Conservation (phyloP, 1,140 invertebrate genomes). For the Lepidurus packardi region DNA sequence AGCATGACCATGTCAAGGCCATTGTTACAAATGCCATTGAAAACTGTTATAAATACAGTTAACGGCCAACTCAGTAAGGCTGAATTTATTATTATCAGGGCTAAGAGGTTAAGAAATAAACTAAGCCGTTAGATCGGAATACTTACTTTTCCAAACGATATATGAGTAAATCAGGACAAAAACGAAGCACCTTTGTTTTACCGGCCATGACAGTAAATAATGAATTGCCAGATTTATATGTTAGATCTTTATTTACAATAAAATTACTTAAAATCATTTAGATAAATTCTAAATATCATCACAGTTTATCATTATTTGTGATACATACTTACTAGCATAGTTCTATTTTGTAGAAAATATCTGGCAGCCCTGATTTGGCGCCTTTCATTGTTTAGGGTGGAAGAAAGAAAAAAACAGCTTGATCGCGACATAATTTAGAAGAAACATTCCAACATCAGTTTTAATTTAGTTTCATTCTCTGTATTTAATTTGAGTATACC, state of each 20-base stretch:
- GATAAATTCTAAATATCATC: background rate
- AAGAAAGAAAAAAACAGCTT: background rate
- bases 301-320: too few relatives aligned
- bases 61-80: too few relatives aligned
- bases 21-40: background rate
- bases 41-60: too few relatives aligned
- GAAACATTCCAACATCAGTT: too few relatives aligned
- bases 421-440: too few relatives aligned
- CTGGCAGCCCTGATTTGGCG: background rate
- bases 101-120: too few relatives aligned
- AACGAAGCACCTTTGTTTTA: conserved; percentile 16
- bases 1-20: conserved; percentile 12
- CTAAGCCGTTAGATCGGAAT: background rate
- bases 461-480: too few relatives aligned
- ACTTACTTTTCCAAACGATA: background rate
- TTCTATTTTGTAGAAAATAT: background rate
- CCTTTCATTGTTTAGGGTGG: background rate
- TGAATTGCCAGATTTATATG: background rate
- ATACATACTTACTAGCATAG: background rate
- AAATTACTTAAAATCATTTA: background rate
- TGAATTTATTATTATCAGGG: too few relatives aligned
- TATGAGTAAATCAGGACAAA: background rate
- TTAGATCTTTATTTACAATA: background rate
- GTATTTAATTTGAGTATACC: too few relatives aligned
- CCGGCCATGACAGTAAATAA: background rate